Evolutionary conservation across 2,113 vertebrate genomes (phyloP).

Genomic region (Pterocles burchelli): DNA sequence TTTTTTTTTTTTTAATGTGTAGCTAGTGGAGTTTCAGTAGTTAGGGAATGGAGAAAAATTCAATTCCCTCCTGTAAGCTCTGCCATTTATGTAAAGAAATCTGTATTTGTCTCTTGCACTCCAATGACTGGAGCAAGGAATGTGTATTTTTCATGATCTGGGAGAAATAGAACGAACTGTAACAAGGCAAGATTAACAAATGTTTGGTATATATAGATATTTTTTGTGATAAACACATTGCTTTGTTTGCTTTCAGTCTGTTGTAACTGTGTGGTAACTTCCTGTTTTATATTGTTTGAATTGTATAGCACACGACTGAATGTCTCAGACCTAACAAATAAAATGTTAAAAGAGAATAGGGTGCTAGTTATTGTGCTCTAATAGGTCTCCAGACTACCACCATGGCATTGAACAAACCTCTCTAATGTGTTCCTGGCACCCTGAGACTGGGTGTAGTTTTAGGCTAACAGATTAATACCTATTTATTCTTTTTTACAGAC

Average conservation of each 20-base stretch:
- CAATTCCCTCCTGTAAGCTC: neutral
- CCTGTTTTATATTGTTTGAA: neutral
- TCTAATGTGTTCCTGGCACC: neutral
- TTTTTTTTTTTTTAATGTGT: neutral
- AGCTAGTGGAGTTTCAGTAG: neutral
- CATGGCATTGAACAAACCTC: neutral
- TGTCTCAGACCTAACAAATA: neutral
- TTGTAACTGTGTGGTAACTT: neutral
- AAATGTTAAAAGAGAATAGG: neutral
- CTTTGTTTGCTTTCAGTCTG: neutral
- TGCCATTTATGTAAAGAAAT: neutral
- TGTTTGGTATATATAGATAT: neutral
- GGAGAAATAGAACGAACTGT: neutral
- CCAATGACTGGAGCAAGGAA: neutral
- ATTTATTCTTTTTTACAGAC: neutral
- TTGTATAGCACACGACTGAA: neutral
- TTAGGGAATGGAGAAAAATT: neutral
- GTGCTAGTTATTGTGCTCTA: neutral
- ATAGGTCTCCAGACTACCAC: neutral
- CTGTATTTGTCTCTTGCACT: neutral
- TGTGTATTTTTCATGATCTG: neutral
- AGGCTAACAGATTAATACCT: no score
- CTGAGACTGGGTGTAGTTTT: neutral
- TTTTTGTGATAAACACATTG: neutral
- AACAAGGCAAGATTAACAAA: neutral